Base-by-base conservation (phyloP, 2,888 invertebrate genomes). In the Nebria salina region DNA sequence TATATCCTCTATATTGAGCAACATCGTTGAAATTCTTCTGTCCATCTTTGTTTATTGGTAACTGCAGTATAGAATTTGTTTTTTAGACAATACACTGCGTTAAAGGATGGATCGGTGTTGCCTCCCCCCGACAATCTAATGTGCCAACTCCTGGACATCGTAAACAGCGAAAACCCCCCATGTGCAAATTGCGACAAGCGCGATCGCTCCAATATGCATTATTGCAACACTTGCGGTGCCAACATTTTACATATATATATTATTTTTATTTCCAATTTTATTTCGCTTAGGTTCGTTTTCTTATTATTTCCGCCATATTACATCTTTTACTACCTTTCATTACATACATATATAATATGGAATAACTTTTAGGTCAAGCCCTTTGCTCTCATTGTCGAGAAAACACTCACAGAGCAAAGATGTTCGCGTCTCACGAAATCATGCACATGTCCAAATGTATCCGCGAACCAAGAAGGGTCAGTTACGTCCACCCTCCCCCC, bases 131-230 rank as follows among this genome's bases (percentile, higher is more conserved):
- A 95, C 88, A 90, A 90, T 72, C 88, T 95, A 83, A 92, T 95
- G 88, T 90, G 92, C 64, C 94, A 94, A 86, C 89, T 95, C 82
- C 92, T 95, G 64, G 94, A 94, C 84, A 90, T 93, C 77, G 92
- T 94, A 0, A 92, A 93, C 85, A 93, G 93, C 83, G 93, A 93
- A 85, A 93, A 93, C 86, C 94, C 94, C 76, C 91, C 92, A 6
- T 95, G 95, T 89, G 94, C 94, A 83, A 95, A 95, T 88, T 95
- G 95, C 88, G 95, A 95, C 89, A 94, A 94, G 85, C 88, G 92
- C 26, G 92, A 93, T 86, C 90, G 92, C 83, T 88, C 91, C 82
- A 93, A 93, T 81, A 95, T 95, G 95, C 94, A 91, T 88, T 94
- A 94, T 90, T 95, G 95, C 90, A 94, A 93, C 87, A 95, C 95